Evolutionary conservation across 2,113 vertebrate genomes (phyloP), one percentile per base, ranked within the genome.

Genomic region (Microcebus jonahi): DNA sequence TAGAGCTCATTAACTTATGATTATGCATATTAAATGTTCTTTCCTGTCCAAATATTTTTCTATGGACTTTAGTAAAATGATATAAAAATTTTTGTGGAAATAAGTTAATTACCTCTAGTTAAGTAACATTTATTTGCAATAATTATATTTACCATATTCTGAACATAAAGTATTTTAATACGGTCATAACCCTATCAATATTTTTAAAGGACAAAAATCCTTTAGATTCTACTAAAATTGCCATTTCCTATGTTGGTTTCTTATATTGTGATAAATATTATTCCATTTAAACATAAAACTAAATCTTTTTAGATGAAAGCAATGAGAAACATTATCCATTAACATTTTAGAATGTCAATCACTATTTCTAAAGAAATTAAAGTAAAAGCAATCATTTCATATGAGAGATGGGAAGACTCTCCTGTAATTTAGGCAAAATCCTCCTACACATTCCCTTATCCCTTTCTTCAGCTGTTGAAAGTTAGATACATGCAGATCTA

Each of bases 321-420:
- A 21, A 57, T 42, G 17, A 65, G 21, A 63, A 96, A 67, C 1
- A 84, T 27, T 87, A 34, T 13, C 3, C 7, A 83, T 73, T 90
- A 90, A 31, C 2, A 45, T 55, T 61, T 1, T 2, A 88, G 92
- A 94, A 84, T 76, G 3, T 65, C 12, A 39, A 20, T 34, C 25
- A 25, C 3, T 31, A 3, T 84, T 86, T 87, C 53, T 36, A 80
- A 91, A 85, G 42, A 88, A 63, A 45, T 65, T 93, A 39, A 42
- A 75, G 14, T 68, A 63, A 86, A 91, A 59, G 9, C 20, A 95
- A 85, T 88, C 85, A 93, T 91, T 91, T 88, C 6, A 50, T 81
- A 63, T 59, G 39, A 80, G 13, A 13, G 34, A 2, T 83, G 57
- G 4, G 8, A 17, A 81, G 53, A 65, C 7, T 67, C 27, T 42